Conservation (phyloP, 2,797 vertebrate species). For the Sebastes trivittatus region DNA sequence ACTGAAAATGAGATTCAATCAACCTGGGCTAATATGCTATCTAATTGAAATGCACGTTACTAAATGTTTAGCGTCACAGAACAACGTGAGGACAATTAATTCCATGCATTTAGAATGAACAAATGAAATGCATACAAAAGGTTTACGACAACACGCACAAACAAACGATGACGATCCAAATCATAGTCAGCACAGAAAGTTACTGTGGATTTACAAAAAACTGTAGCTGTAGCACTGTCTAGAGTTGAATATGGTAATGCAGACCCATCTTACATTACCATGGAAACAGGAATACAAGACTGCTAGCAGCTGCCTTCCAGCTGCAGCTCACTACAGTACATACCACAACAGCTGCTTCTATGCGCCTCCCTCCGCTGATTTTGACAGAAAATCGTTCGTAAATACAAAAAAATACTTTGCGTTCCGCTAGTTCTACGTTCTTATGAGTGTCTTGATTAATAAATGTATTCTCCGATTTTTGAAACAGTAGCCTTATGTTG, state of each 20-base stretch:
- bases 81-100: background rate
- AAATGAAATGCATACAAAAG: background rate
- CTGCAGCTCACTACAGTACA: background rate
- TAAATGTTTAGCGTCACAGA: background rate
- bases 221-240: background rate
- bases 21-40: no score
- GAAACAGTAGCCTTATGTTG: no score
- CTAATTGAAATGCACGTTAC: background rate
- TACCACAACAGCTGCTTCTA: background rate
- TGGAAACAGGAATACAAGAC: background rate
- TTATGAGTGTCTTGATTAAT: no score
- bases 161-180: background rate
- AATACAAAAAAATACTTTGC: background rate
- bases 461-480: no score
- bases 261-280: background rate
- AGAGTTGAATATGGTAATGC: background rate
- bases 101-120: background rate
- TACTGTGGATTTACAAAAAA: background rate
- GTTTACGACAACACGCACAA: background rate
- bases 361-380: background rate
- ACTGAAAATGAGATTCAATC: background rate
- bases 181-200: background rate
- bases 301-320: background rate
- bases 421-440: no score
- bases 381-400: background rate